Conservation (phyloP, 2,113 vertebrate species). For the Felis chaus region DNA sequence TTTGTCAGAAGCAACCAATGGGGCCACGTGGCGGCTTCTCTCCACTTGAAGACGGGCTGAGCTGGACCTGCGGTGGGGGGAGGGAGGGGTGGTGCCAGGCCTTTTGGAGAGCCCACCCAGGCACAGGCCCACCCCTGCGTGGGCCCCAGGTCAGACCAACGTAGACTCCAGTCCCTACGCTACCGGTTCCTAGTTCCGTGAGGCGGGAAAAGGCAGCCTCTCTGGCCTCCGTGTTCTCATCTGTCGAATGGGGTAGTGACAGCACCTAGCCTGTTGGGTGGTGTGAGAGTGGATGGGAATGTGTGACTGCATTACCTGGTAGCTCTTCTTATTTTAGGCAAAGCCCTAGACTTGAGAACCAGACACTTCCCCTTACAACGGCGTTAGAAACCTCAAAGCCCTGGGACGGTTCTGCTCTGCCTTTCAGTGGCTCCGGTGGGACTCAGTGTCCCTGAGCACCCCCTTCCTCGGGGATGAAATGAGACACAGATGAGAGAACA, state of each 20-base stretch:
- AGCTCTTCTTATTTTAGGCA: background rate
- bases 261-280: rapidly evolving
- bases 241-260: background rate
- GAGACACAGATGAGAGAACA: background rate
- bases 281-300: background rate
- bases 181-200: rapidly evolving
- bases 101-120: background rate
- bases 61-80: rapidly evolving
- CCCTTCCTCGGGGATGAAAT: background rate
- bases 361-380: rapidly evolving
- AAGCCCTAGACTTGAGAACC: background rate
- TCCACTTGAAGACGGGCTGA: background rate
- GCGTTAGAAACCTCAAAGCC: too few relatives aligned
- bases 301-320: rapidly evolving
- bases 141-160: background rate
- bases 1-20: background rate
- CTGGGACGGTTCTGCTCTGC: background rate
- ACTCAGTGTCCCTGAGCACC: background rate
- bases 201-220: rapidly evolving
- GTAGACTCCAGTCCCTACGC: background rate
- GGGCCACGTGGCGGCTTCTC: background rate
- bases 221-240: background rate
- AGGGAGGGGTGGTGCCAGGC: background rate
- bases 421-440: background rate
- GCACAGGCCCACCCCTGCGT: rapidly evolving